phyloP scores from a whole-genome alignment of 2,797 vertebrate species.

The Gila robusta region DNA sequence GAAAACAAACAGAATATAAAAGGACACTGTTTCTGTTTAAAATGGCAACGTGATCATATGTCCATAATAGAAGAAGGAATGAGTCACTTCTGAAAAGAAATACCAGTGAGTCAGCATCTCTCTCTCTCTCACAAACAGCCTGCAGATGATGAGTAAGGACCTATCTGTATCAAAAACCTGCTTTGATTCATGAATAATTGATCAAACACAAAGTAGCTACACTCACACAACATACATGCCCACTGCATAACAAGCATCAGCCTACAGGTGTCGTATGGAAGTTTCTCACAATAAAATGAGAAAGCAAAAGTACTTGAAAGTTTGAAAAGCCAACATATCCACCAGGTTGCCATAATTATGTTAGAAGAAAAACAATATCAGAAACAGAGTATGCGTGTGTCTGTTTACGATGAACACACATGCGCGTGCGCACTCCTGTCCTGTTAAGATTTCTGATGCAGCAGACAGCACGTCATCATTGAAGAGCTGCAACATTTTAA shows the following conservation, averaged over 20 bases:
- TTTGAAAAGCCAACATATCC: background rate
- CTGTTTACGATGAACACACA: background rate
- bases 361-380: background rate
- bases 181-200: constrained; percentile 78
- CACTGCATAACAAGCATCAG: background rate
- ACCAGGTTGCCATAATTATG: background rate
- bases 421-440: background rate
- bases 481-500: constrained; percentile 38
- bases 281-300: constrained; percentile 10
- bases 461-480: constrained; percentile 48
- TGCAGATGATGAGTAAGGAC: constrained; percentile 48
- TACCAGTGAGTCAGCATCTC: constrained; percentile 77
- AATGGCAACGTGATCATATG: constrained; percentile 75
- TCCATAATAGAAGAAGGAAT: constrained; percentile 79
- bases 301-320: background rate
- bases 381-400: background rate
- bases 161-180: constrained; percentile 71
- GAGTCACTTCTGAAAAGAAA: constrained; percentile 73
- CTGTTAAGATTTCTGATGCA: constrained; percentile 39
- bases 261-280: background rate
- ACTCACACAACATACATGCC: constrained; percentile 22
- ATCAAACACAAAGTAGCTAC: constrained; percentile 64
- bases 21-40: constrained; percentile 74
- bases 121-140: constrained; percentile 28
- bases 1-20: constrained; percentile 73